phyloP scores from a whole-genome alignment of 1,140 invertebrate species.

The Zaprionus capensis region DNA sequence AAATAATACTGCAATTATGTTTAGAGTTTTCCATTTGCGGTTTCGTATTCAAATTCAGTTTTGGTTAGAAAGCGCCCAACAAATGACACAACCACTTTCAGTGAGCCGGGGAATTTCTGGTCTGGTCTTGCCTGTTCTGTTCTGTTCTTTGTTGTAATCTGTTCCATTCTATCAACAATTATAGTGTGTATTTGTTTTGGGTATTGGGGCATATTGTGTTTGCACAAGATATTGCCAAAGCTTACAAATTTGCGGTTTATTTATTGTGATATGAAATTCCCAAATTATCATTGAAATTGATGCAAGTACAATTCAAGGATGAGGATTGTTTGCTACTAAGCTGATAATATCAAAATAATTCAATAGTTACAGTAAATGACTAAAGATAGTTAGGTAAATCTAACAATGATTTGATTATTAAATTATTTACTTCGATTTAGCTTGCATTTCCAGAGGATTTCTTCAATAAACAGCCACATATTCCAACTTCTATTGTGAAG shows the following conservation, averaged over 20 bases:
- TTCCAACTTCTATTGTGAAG: neutral
- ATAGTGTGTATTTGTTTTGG: conserved; percentile 24
- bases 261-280: neutral
- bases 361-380: neutral
- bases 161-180: conserved; percentile 33
- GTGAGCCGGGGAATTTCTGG: conserved; percentile 13
- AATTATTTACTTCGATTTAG: neutral
- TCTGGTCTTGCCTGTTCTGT: conserved; percentile 7
- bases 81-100: conserved; percentile 32
- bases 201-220: conserved; percentile 20
- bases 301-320: neutral
- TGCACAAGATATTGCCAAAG: conserved; percentile 30
- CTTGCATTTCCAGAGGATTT: neutral
- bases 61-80: conserved; percentile 18
- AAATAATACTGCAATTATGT: conserved; percentile 27
- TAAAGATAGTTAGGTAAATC: neutral
- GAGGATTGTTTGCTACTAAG: neutral
- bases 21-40: conserved; percentile 45
- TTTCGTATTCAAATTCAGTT: conserved; percentile 31
- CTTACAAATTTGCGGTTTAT: conserved; percentile 38
- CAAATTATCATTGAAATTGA: neutral
- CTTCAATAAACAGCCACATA: neutral
- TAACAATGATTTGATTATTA: neutral
- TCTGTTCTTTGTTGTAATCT: neutral
- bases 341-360: too few relatives aligned